phyloP scores from a whole-genome alignment of 2,797 vertebrate species.

The Malacoctenus gilli region DNA sequence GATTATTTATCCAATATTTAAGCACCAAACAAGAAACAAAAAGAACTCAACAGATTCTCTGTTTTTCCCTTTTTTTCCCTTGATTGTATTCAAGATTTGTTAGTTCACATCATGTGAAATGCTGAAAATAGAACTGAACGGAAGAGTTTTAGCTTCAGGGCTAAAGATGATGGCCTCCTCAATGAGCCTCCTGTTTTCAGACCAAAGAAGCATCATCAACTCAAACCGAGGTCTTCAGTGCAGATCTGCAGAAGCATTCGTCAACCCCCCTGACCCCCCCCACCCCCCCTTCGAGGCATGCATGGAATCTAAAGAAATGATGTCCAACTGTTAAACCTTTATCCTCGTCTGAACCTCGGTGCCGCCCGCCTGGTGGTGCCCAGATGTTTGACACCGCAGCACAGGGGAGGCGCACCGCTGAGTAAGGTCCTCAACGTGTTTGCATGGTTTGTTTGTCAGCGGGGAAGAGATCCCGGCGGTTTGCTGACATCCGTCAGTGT shows the following conservation, averaged over 20 bases:
- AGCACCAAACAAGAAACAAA: neutral
- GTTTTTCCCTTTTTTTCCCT: too few relatives aligned
- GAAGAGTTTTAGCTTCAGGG: neutral
- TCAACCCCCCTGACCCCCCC: conserved; percentile 18
- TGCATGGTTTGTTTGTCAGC: conserved; percentile 29
- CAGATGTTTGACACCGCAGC: conserved; percentile 69
- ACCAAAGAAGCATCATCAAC: conserved; percentile 27
- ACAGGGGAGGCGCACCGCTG: conserved; percentile 32
- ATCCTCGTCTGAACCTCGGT: conserved; percentile 64
- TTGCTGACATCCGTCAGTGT: conserved; percentile 5
- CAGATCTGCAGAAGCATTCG: conserved; percentile 60
- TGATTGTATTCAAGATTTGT: neutral
- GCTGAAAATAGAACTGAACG: conserved; percentile 6
- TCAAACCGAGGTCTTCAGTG: conserved; percentile 15
- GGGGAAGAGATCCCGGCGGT: conserved; percentile 7
- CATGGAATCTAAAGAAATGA: conserved; percentile 65
- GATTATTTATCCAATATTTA: conserved; percentile 10
- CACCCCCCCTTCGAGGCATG: too few relatives aligned
- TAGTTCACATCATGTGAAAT: conserved; percentile 4
- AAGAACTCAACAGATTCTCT: neutral
- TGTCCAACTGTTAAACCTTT: conserved; percentile 68
- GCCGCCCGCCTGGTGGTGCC: conserved; percentile 42
- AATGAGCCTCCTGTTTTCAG: conserved; percentile 16
- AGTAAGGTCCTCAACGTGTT: conserved; percentile 30
- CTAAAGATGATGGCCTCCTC: conserved; percentile 5